Base-by-base conservation (phyloP, 2,113 vertebrate genomes). In the Megaceryle torquata region DNA sequence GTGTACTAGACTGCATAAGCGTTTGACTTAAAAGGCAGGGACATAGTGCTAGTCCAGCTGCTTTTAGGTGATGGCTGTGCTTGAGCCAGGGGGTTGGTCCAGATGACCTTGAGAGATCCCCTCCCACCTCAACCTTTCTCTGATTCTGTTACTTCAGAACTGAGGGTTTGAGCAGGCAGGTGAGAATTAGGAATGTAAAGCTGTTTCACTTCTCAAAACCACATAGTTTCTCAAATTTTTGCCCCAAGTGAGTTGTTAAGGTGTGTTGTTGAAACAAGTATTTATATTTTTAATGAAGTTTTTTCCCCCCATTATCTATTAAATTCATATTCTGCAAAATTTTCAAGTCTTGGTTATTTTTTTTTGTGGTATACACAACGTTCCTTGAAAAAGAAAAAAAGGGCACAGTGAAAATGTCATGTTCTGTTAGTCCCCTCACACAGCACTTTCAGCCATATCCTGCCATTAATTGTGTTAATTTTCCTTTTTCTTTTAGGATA, bases 401-500 rank as follows among this genome's bases (percentile, higher is more conserved):
- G 37, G 5, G 6, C 6, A 1, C 24, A 8, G 15, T 53, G 63
- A 54, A 67, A 67, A 51, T 21, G 29, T 28, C 4, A 3, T 46
- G 54, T 65, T 61, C 16, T 63, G 0, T n/a, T 57, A 22, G 11
- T 51, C 28, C 1, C 5, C 29, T 88, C 4, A 4, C 1, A 3
- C 0, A 21, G 68, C 5, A 3, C 46, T 71, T 60, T 13, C 24
- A 71, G 50, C 37, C 24, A 2, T 50, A 50, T 25, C 54, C 26
- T 91, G 53, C 50, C n/a, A 68, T 41, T 95, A 65, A 88, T 68
- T 81, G 12, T 53, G 26, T 88, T n/a, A 6, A 2, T 85, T 91
- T 93, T 78, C 56, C 93, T 97, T 65, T 97, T 67, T 76, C 24
- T 88, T 98, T 37, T 78, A 99, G 99, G 99, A 99, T 19, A 99